These are phyloP conservation scores for Anthopleura xanthogrammica DNA, from an alignment of 92 coral and sea anemone species.

Conservation along the genomic window DNA sequence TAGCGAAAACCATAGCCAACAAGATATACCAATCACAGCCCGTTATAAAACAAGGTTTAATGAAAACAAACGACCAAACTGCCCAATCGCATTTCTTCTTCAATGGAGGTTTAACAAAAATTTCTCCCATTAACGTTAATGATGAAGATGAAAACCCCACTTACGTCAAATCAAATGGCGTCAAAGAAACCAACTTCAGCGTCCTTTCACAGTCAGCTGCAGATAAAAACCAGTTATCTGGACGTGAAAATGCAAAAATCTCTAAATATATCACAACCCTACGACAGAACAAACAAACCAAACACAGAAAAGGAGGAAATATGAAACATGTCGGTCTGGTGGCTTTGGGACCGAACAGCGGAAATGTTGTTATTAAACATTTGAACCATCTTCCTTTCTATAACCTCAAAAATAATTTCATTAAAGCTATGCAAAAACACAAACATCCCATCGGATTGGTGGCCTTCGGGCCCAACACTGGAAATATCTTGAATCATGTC, in stretches of 20 bases:
- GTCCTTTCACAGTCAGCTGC: neutral
- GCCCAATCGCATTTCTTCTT: constrained; percentile 17
- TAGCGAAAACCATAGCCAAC: neutral
- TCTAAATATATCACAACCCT: neutral
- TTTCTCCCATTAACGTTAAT: neutral
- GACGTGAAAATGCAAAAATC: neutral
- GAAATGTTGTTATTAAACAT: constrained; percentile 1
- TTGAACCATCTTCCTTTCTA: neutral
- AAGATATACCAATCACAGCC: constrained; percentile 14
- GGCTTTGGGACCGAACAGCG: neutral
- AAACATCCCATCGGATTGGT: neutral
- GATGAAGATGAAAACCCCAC: constrained; percentile 1
- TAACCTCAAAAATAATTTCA: neutral
- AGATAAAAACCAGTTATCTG: neutral
- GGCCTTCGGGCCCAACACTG: neutral
- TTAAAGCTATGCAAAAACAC: neutral
- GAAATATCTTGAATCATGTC: neutral
- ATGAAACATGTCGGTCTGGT: neutral
- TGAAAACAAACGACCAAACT: neutral
- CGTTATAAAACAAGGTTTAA: constrained; percentile 7
- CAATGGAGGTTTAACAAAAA: constrained; percentile 16
- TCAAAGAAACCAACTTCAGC: constrained; percentile 4
- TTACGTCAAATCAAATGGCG: constrained; percentile 10
- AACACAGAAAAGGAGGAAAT: neutral
- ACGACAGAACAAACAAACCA: neutral